Evolutionary conservation across 1,140 invertebrate species (phyloP), one percentile per base, ranked within the genome.

Genomic region (Stenopsyche tienmushanensis): DNA sequence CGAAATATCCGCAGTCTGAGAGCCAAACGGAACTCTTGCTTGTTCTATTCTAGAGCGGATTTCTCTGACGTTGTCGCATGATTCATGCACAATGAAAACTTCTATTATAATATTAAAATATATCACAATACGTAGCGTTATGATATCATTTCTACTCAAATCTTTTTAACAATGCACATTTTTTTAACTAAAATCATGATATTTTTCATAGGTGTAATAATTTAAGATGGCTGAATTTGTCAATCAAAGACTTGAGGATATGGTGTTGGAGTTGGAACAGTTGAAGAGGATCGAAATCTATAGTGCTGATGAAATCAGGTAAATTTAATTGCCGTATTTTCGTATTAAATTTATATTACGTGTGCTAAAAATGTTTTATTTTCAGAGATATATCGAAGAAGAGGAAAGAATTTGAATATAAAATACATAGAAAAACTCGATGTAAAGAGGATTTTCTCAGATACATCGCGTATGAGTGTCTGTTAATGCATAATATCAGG

Each of bases 221-320:
- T 2, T 25, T 66, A 82, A 71, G 66, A 91, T 91, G 90, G 89
- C 89, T 2, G 89, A 91, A 78, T 84, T 85, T 76, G 88, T 90
- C 13, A 86, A 90, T 71, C 83, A 86, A 74, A 82, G 84, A 72
- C 82, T 87, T 29, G 88, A 91, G 76, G 83, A 85, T 71, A 88
- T 87, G 84, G 83, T 90, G 71, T 83, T 83, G 62, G 87, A 89
- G 72, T 76, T 91, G 65, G 87, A 90, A 74, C 83, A 88, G 71
- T 88, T 90, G 85, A 81, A 85, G 76, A 82, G 83, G 62, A 82
- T 88, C 26, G 81, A 84, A 71, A 75, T 91, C 34, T 90, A 89
- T 71, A 79, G 81, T n/a, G 81, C 81, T 67, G 79, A 82, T 64
- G 89, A 91, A 83, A 85, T 88, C 73, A 84, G 78, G 88, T 88